Evolutionary conservation across 2,888 invertebrate genomes (phyloP), one percentile per base, ranked within the genome.

Genomic region (Pseudococcus longispinus): DNA sequence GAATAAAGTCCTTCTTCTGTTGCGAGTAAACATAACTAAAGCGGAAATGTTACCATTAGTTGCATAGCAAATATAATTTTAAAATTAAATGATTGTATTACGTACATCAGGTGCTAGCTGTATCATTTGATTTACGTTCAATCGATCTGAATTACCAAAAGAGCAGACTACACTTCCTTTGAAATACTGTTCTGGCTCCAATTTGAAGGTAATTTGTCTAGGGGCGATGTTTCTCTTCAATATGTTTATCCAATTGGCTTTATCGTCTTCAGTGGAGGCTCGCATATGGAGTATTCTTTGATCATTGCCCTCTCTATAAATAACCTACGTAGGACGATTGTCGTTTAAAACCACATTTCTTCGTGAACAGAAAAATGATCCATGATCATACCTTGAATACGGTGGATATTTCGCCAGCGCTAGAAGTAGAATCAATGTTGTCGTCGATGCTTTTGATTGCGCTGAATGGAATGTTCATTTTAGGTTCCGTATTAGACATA

Each of bases 1-100:
- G 88, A 88, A 74, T 87, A 88, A 42, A 88, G 86, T 20, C 88
- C 88, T 88, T 88, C 88, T 8, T 88, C 74, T 20, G 88, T 74
- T 20, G 85, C 88, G 84, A 88, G 60, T 23, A 88, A 29, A 74
- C 74, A 44, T 23, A 85, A 70, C 85, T 85, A 29, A 84, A 84
- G 37, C 4, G 13, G 15, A 46, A 44, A 18, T 23, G 6, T 5
- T 44, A 26, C 23, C 37, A 13, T 23, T 74, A 82, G 84, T 37
- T 26, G 0, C 32, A 83, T 26, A 5, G 5, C 20, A 37, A 42
- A 23, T 18, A 83, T 37, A 65, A 37, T 37, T 70, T 20, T 9
- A 23, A 18, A 46, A 11, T 37, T 9, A 20, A 83, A 15, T n/a
- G 20, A 55, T 15, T 46, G 11, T 29, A 6, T 32, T 0, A 87